Base-by-base conservation (phyloP, 2,888 invertebrate genomes). In the Cantharis lateralis region DNA sequence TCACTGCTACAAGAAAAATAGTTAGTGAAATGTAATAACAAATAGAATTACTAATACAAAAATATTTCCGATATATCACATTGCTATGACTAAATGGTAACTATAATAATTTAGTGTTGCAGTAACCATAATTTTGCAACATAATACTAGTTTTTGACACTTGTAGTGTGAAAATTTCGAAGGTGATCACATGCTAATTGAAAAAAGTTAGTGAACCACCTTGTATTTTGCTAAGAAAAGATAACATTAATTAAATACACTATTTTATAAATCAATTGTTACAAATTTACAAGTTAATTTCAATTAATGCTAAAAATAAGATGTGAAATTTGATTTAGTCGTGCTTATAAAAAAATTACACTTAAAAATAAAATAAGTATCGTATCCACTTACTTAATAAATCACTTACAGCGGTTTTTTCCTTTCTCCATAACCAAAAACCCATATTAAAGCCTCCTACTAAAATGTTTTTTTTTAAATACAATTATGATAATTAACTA, bases 41-140 rank as follows among this genome's bases (percentile, higher is more conserved):
- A 71, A 28, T 63, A 15, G 48, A 10, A 32, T 18, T 63, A 61
- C 66, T 72, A 72, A 64, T 72, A 72, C 20, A 72, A 72, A 72
- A 72, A 72, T 72, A 72, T 28, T 72, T 72, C 72, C 66, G 63
- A 66, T 72, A 72, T 72, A 72, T 72, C 72, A 72, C 72, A 72
- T 66, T 72, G 64, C 72, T 72, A 72, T 18, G 66, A 72, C 72
- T 72, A 72, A 64, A 18, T 66, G 72, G 72, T 72, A 72, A 72
- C 72, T 20, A 66, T 66, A 10, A 32, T 48, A 18, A 48, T 48
- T 48, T 48, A 20, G 10, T 72, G 72, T 66, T 72, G 72, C 72
- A 66, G 64, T 48, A 48, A 48, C 48, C 48, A 48, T 48, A 48
- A 48, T 13, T 48, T 48, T n/a, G 48, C 48, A 48, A 48, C 48